Base-by-base conservation (phyloP, 2,797 vertebrate species). In the Anabacerthia variegaticeps region DNA sequence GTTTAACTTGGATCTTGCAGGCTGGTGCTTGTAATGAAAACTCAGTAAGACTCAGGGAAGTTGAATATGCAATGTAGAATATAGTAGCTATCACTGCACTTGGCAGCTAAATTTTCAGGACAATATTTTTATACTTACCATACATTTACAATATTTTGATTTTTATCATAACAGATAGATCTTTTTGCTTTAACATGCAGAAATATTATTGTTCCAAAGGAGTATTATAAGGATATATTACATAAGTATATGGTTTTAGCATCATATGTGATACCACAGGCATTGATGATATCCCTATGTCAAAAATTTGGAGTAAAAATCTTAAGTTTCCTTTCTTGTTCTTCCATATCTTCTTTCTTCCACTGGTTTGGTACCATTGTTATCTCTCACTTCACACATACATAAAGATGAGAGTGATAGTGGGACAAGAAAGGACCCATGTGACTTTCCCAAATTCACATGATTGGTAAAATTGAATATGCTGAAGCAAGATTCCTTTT, bases 1-100 rank as follows among this genome's bases (percentile, higher is more conserved):
- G 20, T 66, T 96, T 96, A 97, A 75, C 67, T 62, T 78, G 34
- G 46, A 85, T 80, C 49, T 95, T 96, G 52, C 34, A 94, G 54
- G 30, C 46, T 92, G 36, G 20, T 34, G 37, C 63, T 91, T 84
- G 18, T 37, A 79, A 85, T 58, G 69, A 94, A 94, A 95, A 94
- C 88, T 95, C 73, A 88, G 7, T 68, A 92, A 77, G 78, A 54
- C 27, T 81, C 49, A 51, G 48, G 44, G 51, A 93, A 89, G 62
- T 28, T 91, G 80, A 95, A 92, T 93, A 91, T 83, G 81, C 62
- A 94, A 74, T 16, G 63, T 43, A 37, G 28, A 10, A 13, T 20
- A 32, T 13, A 69, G 48, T 85, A 79, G 30, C 44, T 85, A 72
- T 73, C 48, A 24, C 9, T 67, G n/a, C 15, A 32, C 13, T 91